Percentiles rank a stretch among this genome's conserved stretches.
These are phyloP conservation scores for Sorex maritimensis DNA, from an alignment of 2,797 vertebrate species.

Conservation along the genomic window DNA sequence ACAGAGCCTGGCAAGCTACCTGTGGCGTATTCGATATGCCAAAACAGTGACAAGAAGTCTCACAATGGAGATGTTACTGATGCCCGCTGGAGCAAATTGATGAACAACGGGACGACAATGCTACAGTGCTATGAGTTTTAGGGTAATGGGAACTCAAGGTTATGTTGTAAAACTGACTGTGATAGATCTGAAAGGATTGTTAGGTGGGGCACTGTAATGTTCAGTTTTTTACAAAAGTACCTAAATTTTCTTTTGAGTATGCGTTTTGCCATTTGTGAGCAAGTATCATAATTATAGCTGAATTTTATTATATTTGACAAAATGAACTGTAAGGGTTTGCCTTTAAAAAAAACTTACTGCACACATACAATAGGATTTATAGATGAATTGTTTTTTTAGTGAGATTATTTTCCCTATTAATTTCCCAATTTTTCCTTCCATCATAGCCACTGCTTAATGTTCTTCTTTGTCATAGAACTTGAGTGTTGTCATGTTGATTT, in stretches of 20 bases:
- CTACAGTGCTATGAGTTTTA: neutral
- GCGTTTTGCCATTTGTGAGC: neutral
- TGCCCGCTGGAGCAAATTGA: too few relatives aligned
- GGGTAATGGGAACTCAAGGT: slow-evolving; percentile 37
- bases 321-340: slow-evolving; percentile 17
- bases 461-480: slow-evolving; percentile 54
- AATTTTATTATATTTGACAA: slow-evolving; percentile 62
- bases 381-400: slow-evolving; percentile 31
- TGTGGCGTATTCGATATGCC: too few relatives aligned
- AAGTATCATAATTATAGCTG: neutral
- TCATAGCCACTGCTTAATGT: neutral
- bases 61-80: too few relatives aligned
- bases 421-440: neutral
- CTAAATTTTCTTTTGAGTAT: slow-evolving; percentile 27
- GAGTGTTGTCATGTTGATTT: slow-evolving; percentile 21
- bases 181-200: slow-evolving; percentile 16
- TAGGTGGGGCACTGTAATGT: neutral
- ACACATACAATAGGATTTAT: slow-evolving; percentile 5
- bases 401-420: neutral
- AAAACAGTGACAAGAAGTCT: too few relatives aligned
- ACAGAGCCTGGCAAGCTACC: too few relatives aligned
- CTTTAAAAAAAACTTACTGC: neutral
- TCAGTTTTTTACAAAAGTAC: neutral
- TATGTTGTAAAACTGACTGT: slow-evolving; percentile 39
- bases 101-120: too few relatives aligned